phyloP scores from a whole-genome alignment of 1,140 invertebrate genomes.

The Cherax quadricarinatus region DNA sequence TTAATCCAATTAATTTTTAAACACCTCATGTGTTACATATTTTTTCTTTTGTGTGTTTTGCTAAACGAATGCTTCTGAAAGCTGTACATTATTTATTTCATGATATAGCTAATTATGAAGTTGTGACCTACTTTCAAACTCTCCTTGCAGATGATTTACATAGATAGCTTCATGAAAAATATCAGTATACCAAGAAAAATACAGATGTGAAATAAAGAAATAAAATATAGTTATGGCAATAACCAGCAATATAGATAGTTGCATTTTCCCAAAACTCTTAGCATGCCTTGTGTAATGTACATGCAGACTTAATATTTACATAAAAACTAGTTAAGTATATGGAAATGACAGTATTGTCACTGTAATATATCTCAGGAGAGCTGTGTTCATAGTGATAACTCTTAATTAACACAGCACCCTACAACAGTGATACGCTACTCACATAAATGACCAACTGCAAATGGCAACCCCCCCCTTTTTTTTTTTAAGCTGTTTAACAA shows the following conservation, averaged over 20 bases:
- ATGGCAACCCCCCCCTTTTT: background rate
- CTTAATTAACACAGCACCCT: background rate
- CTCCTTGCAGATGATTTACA: background rate
- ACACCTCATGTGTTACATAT: background rate
- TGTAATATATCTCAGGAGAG: constrained; percentile 3
- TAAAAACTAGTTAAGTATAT: background rate
- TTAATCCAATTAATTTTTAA: background rate
- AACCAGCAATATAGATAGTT: background rate
- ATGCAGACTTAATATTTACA: background rate
- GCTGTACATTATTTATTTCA: background rate
- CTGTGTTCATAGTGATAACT: background rate
- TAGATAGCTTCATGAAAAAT: background rate
- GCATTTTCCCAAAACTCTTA: background rate
- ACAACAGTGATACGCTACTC: background rate
- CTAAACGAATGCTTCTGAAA: background rate
- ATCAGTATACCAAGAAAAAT: background rate
- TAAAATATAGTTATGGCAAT: background rate
- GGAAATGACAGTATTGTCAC: background rate
- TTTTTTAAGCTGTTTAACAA: background rate
- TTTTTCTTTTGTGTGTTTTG: background rate
- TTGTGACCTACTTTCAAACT: background rate
- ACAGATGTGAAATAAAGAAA: background rate
- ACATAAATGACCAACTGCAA: background rate
- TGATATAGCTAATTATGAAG: background rate
- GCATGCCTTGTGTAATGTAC: background rate